These are phyloP conservation scores for Siphamia tubifer DNA, from an alignment of 2,113 vertebrate genomes.

Conservation along the genomic window DNA sequence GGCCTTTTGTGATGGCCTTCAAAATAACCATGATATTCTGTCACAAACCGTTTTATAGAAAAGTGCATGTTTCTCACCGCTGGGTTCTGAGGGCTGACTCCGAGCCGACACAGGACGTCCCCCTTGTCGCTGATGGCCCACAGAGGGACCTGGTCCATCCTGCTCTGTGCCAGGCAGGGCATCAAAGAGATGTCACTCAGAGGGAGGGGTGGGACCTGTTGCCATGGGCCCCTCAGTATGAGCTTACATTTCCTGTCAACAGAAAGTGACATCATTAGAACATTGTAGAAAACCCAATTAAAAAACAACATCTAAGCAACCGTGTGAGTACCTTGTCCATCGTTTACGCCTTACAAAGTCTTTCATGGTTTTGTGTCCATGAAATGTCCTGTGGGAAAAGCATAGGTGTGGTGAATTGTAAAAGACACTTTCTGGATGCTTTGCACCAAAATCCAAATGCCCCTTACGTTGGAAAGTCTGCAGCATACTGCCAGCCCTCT, in stretches of 20 bases:
- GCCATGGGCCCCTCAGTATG: constrained; percentile 88
- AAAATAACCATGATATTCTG: no score
- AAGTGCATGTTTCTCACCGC: constrained; percentile 81
- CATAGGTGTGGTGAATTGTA: not conserved
- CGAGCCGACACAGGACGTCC: constrained; percentile 92
- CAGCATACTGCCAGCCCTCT: constrained; percentile 98
- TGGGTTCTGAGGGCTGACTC: constrained; percentile 84
- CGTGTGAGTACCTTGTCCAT: constrained; percentile 86
- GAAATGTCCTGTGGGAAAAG: constrained; percentile 85
- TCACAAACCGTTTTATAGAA: not conserved
- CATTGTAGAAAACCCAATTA: not conserved
- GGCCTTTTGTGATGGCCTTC: no score
- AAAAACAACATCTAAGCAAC: not conserved
- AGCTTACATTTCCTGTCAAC: constrained; percentile 91
- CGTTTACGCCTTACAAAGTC: constrained; percentile 94
- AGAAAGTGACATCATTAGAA: not conserved
- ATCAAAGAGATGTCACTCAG: constrained; percentile 91
- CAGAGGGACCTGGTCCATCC: constrained; percentile 82
- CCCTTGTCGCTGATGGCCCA: constrained; percentile 98
- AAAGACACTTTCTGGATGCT: no score
- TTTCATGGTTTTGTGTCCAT: constrained; percentile 96
- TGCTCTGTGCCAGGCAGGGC: constrained; percentile 81
- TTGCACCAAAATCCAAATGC: not conserved
- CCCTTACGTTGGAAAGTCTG: constrained; percentile 91
- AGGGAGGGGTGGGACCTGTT: constrained; percentile 88